These are phyloP conservation scores for Hipposideros larvatus DNA, from an alignment of 2,797 vertebrate species.

Conservation along the genomic window DNA sequence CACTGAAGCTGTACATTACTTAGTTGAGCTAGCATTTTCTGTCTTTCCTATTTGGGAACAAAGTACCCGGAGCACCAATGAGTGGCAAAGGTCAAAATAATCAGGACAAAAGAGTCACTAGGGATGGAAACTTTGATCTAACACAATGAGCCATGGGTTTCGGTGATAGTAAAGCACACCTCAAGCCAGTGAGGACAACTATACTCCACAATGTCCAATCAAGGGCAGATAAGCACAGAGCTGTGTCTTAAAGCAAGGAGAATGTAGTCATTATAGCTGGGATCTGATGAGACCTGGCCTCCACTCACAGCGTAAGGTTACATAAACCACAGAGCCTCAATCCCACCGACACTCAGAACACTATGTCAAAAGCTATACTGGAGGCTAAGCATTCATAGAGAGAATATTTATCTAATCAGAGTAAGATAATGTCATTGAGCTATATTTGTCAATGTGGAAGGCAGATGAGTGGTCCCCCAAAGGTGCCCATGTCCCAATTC, in stretches of 20 bases:
- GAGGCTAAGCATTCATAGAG: background rate
- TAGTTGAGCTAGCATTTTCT: background rate
- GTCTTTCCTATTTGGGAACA: background rate
- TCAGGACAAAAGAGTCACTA: background rate
- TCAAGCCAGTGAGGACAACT: background rate
- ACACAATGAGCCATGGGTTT: background rate
- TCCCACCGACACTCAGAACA: background rate
- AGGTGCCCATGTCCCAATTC: background rate
- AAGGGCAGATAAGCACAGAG: background rate
- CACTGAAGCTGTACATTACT: background rate
- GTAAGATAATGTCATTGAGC: background rate
- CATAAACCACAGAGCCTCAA: background rate
- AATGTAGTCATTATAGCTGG: background rate
- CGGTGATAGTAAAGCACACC: fast-evolving
- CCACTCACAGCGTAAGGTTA: background rate
- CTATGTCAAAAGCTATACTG: background rate
- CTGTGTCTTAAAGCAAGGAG: background rate
- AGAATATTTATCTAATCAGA: background rate
- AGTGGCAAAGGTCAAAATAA: background rate
- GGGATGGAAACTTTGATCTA: background rate
- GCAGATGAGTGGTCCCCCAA: background rate
- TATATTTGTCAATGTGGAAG: background rate
- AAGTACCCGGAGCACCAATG: background rate
- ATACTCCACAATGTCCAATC: fast-evolving
- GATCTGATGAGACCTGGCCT: background rate